Evolutionary conservation across 1,140 invertebrate species (phyloP).

Genomic region (Orussus abietinus): DNA sequence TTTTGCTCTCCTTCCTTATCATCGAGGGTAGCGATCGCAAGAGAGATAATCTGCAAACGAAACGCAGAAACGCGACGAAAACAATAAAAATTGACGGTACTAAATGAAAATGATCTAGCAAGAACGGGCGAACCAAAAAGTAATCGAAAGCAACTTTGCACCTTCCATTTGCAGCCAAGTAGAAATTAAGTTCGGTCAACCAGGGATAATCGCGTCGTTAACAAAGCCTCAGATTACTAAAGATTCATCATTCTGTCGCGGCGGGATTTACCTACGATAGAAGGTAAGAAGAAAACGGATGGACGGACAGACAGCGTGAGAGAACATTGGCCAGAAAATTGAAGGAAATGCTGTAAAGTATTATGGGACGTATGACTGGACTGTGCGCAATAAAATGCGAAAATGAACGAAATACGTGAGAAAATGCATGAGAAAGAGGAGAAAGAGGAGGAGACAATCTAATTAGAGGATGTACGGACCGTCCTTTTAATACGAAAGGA

Average conservation of each 20-base stretch:
- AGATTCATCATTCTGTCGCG: conserved; percentile 44
- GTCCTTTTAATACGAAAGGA: too few relatives aligned
- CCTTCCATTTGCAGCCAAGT: conserved; percentile 4
- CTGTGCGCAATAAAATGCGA: conserved; percentile 1
- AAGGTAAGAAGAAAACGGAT: conserved; percentile 10
- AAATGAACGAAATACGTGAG: background rate
- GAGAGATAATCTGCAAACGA: conserved; percentile 19
- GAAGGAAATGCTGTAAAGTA: background rate
- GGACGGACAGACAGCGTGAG: too few relatives aligned
- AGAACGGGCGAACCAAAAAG: conserved; percentile 39
- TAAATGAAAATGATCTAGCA: conserved; percentile 35
- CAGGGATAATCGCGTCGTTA: too few relatives aligned
- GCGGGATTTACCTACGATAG: conserved; percentile 29
- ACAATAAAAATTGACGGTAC: conserved; percentile 27
- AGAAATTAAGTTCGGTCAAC: too few relatives aligned
- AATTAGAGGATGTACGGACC: too few relatives aligned
- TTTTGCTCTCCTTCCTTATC: too few relatives aligned
- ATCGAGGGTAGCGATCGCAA: too few relatives aligned
- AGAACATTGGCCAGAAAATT: background rate
- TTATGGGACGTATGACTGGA: background rate
- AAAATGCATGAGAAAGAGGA: background rate
- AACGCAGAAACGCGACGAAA: conserved; percentile 29
- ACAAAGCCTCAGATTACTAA: conserved; percentile 55
- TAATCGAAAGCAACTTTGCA: conserved; percentile 17
- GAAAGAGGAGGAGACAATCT: background rate